A percentile compares a stretch with the other conserved stretches of the same genome.
Conservation (phyloP, 2,888 invertebrate species). For the Xanthorhoe spadicearia region DNA sequence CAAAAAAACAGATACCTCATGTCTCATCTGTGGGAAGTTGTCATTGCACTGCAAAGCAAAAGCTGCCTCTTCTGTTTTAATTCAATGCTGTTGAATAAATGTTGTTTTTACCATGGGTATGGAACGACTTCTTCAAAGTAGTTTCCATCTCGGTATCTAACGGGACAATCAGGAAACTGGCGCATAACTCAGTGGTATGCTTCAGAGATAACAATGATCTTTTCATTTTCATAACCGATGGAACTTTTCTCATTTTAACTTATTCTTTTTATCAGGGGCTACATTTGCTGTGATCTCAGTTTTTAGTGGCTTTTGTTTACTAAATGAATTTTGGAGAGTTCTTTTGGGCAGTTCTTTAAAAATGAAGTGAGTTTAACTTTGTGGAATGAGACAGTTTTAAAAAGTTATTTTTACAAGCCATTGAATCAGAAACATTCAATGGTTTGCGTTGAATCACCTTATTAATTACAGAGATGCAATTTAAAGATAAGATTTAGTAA, state of each 20-base stretch:
- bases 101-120: background rate
- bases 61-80: no score
- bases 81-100: background rate
- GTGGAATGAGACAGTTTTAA: background rate
- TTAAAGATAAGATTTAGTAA: no score
- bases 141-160: constrained; percentile 42
- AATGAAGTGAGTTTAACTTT: constrained; percentile 10
- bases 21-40: no score
- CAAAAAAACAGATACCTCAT: no score
- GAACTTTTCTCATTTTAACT: constrained; percentile 82
- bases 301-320: constrained; percentile 41
- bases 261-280: constrained; percentile 66
- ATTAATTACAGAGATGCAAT: no score
- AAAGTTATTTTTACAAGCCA: background rate
- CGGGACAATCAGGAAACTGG: constrained; percentile 56
- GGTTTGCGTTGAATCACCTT: background rate
- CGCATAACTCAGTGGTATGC: constrained; percentile 74
- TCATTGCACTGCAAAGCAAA: no score
- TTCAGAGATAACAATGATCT: constrained; percentile 72
- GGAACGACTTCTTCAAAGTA: background rate
- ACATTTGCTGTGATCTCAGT: constrained; percentile 62
- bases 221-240: constrained; percentile 78
- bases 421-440: background rate
- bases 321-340: constrained; percentile 29
- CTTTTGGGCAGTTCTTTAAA: constrained; percentile 9